A percentile compares a stretch with the other conserved stretches of the same genome.
Evolutionary conservation across 1,140 invertebrate species (phyloP).

Genomic region (Polyergus mexicanus): DNA sequence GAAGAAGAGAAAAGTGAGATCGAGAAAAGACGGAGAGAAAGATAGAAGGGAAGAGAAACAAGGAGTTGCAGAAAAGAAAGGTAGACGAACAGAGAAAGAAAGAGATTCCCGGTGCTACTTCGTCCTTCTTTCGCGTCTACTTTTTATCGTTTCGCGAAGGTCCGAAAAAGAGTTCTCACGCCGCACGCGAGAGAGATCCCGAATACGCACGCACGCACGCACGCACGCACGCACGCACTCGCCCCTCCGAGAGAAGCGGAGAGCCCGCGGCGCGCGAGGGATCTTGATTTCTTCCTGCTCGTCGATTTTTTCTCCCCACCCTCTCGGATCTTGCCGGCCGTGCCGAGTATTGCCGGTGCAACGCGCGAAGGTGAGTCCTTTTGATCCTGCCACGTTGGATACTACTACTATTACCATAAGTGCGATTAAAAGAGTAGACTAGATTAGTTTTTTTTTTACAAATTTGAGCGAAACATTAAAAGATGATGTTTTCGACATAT

Average conservation of each 20-base stretch:
- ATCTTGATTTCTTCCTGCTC: conserved; percentile 69
- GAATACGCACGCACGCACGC: conserved; percentile 48
- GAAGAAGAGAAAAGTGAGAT: conserved; percentile 6
- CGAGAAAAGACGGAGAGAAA: not conserved
- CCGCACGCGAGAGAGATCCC: conserved; percentile 72
- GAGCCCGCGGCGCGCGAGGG: conserved; percentile 50
- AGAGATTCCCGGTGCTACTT: conserved; percentile 56
- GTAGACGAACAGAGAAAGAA: conserved; percentile 48
- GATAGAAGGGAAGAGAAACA: not conserved
- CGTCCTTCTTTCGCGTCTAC: conserved; percentile 67
- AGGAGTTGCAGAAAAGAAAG: conserved; percentile 7
- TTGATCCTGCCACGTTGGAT: not conserved
- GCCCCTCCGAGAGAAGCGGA: conserved; percentile 61
- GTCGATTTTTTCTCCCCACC: conserved; percentile 30
- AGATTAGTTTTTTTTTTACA: not conserved
- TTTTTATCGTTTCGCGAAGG: conserved; percentile 73
- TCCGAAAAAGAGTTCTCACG: conserved; percentile 75
- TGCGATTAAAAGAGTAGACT: not conserved
- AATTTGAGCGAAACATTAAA: not conserved
- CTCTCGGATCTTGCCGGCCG: conserved; percentile 37
- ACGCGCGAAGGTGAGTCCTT: conserved; percentile 65
- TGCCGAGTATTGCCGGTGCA: conserved; percentile 25
- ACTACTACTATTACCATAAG: not conserved
- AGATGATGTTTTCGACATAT: not conserved
- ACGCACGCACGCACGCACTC: conserved; percentile 64